These are phyloP conservation scores for Molossus alvarezi DNA, from an alignment of 2,797 vertebrate genomes.

Conservation along the genomic window DNA sequence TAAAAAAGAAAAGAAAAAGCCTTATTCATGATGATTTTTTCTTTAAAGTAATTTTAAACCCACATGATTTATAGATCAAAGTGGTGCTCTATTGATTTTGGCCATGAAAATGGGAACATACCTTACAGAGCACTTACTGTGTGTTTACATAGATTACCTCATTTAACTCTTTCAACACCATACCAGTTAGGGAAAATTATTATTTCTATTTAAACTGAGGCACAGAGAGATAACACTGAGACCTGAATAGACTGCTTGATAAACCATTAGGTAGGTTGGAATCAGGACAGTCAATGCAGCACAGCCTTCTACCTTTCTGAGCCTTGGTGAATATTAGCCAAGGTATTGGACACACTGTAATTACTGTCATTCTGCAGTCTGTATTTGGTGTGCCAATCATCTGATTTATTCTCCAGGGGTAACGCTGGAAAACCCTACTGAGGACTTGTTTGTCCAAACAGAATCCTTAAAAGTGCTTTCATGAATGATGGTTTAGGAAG, in stretches of 20 bases:
- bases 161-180: neutral
- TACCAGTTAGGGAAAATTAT: neutral
- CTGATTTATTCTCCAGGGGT: neutral
- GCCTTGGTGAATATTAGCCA: neutral
- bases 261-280: neutral
- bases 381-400: neutral
- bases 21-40: neutral
- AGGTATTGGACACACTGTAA: neutral
- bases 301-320: conserved; percentile 2
- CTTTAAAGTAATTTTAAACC: conserved; percentile 20
- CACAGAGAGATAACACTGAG: neutral
- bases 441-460: neutral
- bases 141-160: neutral
- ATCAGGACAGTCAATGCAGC: neutral
- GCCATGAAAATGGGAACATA: conserved; percentile 23
- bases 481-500: neutral
- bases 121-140: neutral
- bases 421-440: neutral
- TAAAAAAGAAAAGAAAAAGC: conserved; percentile 11
- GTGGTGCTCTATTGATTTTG: conserved; percentile 43
- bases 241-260: neutral
- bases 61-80: neutral
- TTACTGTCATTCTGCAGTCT: neutral
- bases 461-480: conserved; percentile 14
- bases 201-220: neutral